Evolutionary conservation across 2,113 vertebrate genomes (phyloP).

Genomic region (Anhinga rufa): DNA sequence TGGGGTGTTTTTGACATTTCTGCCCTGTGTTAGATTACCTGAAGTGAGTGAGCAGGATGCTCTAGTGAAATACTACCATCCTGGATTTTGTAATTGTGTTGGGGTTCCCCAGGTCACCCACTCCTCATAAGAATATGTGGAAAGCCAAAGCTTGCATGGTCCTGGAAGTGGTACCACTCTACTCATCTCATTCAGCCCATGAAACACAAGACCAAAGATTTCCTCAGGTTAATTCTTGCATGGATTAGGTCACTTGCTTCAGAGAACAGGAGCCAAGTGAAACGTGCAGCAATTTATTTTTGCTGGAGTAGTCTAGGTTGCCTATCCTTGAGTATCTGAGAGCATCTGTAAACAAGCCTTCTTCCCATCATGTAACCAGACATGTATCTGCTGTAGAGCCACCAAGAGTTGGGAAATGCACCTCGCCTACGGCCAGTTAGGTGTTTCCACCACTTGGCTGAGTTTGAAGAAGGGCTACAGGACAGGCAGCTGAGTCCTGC

Average conservation of each 20-base stretch:
- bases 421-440: neutral
- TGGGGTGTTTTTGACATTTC: neutral
- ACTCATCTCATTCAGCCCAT: neutral
- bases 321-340: neutral
- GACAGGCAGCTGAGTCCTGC: neutral
- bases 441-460: neutral
- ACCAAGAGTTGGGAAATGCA: neutral
- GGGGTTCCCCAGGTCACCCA: neutral
- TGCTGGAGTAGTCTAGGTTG: neutral
- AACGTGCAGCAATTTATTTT: neutral
- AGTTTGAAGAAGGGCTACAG: neutral
- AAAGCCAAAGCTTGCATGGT: neutral
- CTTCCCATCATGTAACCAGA: neutral
- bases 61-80: neutral
- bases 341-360: neutral
- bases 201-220: neutral
- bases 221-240: neutral
- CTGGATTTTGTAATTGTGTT: accelerated
- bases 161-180: neutral
- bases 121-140: neutral
- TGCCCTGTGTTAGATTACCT: neutral
- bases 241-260: neutral
- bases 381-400: neutral
- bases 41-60: neutral
- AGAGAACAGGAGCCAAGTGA: neutral